phyloP scores from a whole-genome alignment of 2,113 vertebrate genomes.

The Jaculus jaculus region DNA sequence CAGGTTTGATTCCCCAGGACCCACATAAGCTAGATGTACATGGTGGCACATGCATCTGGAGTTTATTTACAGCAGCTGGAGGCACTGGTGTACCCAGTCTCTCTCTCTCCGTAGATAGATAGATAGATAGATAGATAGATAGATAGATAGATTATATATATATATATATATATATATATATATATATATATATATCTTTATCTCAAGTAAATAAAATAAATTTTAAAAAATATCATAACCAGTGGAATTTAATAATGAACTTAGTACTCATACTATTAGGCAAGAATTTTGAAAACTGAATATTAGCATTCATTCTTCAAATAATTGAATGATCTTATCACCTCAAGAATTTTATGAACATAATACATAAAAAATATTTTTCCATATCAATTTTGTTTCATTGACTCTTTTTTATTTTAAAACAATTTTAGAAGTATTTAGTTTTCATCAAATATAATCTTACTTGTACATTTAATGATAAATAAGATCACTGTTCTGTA shows the following conservation, averaged over 20 bases:
- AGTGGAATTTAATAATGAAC: neutral
- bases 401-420: neutral
- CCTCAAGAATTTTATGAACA: neutral
- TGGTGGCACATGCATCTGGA: too few species aligned
- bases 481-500: neutral
- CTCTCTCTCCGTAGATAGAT: too few species aligned
- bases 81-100: too few species aligned
- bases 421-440: neutral
- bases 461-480: neutral
- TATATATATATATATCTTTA: too few species aligned
- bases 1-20: too few species aligned
- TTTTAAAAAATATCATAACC: neutral
- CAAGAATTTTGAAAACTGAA: neutral
- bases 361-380: neutral
- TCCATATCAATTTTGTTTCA: neutral
- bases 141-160: too few species aligned
- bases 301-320: neutral
- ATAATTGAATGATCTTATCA: neutral
- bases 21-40: too few species aligned
- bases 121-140: too few species aligned
- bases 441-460: neutral
- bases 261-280: neutral
- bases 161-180: too few species aligned
- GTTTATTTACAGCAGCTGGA: too few species aligned
- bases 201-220: too few species aligned